Evolutionary conservation across 2,797 vertebrate genomes (phyloP).

Genomic region (Acridotheres tristis): DNA sequence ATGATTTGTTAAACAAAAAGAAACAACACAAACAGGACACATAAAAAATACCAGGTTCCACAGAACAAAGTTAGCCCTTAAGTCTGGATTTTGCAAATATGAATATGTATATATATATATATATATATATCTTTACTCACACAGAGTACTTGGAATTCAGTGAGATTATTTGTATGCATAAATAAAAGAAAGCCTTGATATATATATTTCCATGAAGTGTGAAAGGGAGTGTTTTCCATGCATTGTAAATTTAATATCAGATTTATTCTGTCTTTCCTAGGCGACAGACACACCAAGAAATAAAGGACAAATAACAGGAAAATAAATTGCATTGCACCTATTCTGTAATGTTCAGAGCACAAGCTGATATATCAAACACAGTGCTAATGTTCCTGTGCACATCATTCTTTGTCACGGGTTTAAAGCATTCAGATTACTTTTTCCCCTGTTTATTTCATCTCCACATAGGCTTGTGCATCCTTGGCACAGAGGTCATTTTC

Average conservation of each 20-base stretch:
- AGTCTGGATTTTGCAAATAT: neutral
- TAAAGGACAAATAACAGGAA: neutral
- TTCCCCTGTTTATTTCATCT: conserved; percentile 7
- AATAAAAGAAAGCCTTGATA: neutral
- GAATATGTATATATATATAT: too few relatives aligned
- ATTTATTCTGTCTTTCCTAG: neutral
- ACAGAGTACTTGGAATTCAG: neutral
- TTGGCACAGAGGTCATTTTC: conserved; percentile 31
- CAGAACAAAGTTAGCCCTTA: neutral
- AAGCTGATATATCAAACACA: neutral
- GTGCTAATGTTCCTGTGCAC: neutral
- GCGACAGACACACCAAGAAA: neutral
- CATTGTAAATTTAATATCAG: neutral
- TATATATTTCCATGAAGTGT: neutral
- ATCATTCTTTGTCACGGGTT: neutral
- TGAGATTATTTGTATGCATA: neutral
- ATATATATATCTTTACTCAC: neutral
- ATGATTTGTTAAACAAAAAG: conserved; percentile 2
- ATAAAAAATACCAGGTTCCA: neutral
- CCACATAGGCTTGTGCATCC: neutral
- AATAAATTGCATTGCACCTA: neutral
- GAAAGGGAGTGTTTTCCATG: neutral
- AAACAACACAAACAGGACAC: neutral
- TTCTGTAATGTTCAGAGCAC: neutral
- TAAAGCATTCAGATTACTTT: neutral